These are phyloP conservation scores for Mylabris sibirica DNA, from an alignment of 2,888 invertebrate species.

Conservation along the genomic window DNA sequence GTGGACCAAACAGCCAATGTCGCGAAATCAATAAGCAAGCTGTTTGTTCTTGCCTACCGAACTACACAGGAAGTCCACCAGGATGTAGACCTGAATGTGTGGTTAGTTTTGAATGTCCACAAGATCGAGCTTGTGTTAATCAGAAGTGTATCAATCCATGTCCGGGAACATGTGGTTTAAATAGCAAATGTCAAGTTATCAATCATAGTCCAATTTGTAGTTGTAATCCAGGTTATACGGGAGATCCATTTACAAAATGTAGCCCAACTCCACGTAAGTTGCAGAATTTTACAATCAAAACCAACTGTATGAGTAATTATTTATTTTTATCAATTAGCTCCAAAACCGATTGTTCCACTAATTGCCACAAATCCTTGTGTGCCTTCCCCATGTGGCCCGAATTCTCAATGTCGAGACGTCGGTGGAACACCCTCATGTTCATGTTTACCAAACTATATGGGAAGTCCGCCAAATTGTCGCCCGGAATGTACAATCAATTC, in stretches of 20 bases:
- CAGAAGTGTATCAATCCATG: slow-evolving; percentile 85
- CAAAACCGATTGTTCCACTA: slow-evolving; percentile 44
- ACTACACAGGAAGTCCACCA: slow-evolving; percentile 79
- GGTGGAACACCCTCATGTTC: slow-evolving; percentile 71
- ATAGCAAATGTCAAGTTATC: slow-evolving; percentile 79
- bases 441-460: slow-evolving; percentile 70
- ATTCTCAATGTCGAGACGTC: slow-evolving; percentile 68
- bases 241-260: slow-evolving; percentile 83
- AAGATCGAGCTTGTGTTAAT: slow-evolving; percentile 80
- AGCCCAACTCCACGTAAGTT: slow-evolving; percentile 62
- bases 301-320: slow-evolving; percentile 35
- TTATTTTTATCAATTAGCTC: slow-evolving; percentile 37
- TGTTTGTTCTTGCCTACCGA: slow-evolving; percentile 79
- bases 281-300: background rate
- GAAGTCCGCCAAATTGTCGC: slow-evolving; percentile 73
- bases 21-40: slow-evolving; percentile 74
- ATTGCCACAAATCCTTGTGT: slow-evolving; percentile 71
- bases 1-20: slow-evolving; percentile 83
- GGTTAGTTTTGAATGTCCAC: slow-evolving; percentile 81
- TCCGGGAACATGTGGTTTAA: slow-evolving; percentile 80
- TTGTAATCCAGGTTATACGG: slow-evolving; percentile 75
- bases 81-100: slow-evolving; percentile 86
- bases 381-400: slow-evolving; percentile 82
- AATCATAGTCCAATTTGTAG: slow-evolving; percentile 85
- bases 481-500: slow-evolving; percentile 75